Evolutionary conservation across 2,888 invertebrate species (phyloP).

Genomic region (Xanthia icteritia): DNA sequence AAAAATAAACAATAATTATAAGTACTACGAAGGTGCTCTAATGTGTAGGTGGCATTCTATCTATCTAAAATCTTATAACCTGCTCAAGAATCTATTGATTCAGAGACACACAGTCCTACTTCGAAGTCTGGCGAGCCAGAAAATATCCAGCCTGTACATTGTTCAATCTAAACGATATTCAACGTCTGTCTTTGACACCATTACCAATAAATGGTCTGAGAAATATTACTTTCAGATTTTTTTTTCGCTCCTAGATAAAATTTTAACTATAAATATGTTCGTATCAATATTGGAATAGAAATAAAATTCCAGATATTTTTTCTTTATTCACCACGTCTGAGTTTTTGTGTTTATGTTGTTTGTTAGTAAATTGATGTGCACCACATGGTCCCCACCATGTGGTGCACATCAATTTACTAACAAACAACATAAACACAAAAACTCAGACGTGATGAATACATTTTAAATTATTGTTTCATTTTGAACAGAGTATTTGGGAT

Average conservation of each 20-base stretch:
- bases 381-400: no score
- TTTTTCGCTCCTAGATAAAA: conserved; percentile 34
- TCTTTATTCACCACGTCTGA: conserved; percentile 8
- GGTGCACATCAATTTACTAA: not conserved
- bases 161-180: conserved; percentile 51
- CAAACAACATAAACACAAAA: conserved; percentile 8
- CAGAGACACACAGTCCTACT: not conserved
- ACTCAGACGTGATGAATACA: not conserved
- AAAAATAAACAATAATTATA: not conserved
- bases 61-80: not conserved
- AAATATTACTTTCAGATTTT: conserved; percentile 60
- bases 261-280: conserved; percentile 32
- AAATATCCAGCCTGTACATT: conserved; percentile 39
- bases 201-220: conserved; percentile 59
- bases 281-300: conserved; percentile 34
- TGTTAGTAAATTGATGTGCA: not conserved
- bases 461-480: not conserved
- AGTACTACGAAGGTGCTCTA: not conserved
- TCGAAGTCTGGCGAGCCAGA: not conserved
- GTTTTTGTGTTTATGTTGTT: conserved; percentile 4
- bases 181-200: conserved; percentile 51
- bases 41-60: not conserved
- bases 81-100: not conserved
- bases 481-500: not conserved
- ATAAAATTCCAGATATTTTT: conserved; percentile 18